phyloP scores from a whole-genome alignment of 2,797 vertebrate species.

The Yasuhikotakia modesta region DNA sequence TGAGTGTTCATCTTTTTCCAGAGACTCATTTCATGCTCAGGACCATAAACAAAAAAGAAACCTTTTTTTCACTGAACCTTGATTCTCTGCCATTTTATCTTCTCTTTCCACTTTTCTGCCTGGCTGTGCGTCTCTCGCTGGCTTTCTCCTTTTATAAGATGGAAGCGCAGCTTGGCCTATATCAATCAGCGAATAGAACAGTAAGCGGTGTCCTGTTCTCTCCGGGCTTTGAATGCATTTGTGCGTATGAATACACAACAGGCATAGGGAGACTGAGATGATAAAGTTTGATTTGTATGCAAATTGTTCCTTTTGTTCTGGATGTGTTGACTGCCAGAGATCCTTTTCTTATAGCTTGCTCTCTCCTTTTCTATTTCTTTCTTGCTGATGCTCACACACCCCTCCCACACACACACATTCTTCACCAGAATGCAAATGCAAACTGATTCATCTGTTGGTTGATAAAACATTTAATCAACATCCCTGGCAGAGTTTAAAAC shows the following conservation, averaged over 20 bases:
- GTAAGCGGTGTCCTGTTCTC: conserved; percentile 71
- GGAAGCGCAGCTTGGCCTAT: conserved; percentile 66
- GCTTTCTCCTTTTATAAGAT: conserved; percentile 18
- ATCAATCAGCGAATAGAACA: conserved; percentile 74
- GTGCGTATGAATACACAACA: conserved; percentile 76
- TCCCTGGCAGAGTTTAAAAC: conserved; percentile 45
- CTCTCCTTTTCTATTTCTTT: conserved; percentile 40
- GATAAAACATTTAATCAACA: conserved; percentile 52
- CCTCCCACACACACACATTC: not conserved
- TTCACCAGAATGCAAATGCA: conserved; percentile 51
- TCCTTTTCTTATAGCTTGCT: conserved; percentile 55
- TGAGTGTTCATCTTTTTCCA: conserved; percentile 74
- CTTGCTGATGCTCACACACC: conserved; percentile 16
- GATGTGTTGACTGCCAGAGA: conserved; percentile 65
- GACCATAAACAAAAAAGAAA: conserved; percentile 70
- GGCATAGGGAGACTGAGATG: conserved; percentile 75
- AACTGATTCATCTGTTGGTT: conserved; percentile 46
- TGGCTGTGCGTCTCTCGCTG: conserved; percentile 10
- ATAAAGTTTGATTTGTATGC: conserved; percentile 83
- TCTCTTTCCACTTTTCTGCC: conserved; percentile 60
- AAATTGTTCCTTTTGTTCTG: conserved; percentile 77
- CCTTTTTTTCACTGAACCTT: conserved; percentile 69
- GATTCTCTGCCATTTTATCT: conserved; percentile 57
- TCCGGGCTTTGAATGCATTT: conserved; percentile 73
- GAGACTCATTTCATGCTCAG: conserved; percentile 80